phyloP scores from a whole-genome alignment of 2,113 vertebrate genomes.

The Syrmaticus mikado region DNA sequence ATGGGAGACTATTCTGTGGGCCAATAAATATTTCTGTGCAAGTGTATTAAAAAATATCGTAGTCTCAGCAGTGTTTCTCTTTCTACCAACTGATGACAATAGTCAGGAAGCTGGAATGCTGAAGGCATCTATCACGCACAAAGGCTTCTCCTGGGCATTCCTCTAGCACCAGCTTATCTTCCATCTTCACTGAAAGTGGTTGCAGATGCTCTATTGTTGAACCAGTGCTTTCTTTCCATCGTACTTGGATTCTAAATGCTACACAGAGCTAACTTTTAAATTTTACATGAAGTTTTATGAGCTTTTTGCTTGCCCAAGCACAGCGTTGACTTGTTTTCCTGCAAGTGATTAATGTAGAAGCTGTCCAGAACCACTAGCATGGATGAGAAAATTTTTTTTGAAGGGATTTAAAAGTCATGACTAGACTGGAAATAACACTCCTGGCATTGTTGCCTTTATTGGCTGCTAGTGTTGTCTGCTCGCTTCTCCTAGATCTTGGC shows the following conservation, averaged over 20 bases:
- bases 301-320: slow-evolving; percentile 45
- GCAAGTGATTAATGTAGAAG: neutral
- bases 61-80: neutral
- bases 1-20: neutral
- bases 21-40: neutral
- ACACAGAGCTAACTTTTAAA: neutral
- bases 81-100: neutral
- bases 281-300: neutral
- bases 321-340: neutral
- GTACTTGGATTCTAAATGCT: neutral
- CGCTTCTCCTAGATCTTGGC: slow-evolving; percentile 48
- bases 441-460: slow-evolving; percentile 9
- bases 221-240: slow-evolving; percentile 16
- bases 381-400: neutral
- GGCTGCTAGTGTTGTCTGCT: slow-evolving; percentile 45
- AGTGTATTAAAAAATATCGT: neutral
- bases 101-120: neutral
- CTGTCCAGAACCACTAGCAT: slow-evolving; percentile 12
- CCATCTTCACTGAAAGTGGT: slow-evolving; percentile 15
- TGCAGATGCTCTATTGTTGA: slow-evolving; percentile 48
- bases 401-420: neutral
- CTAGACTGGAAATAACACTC: slow-evolving; percentile 37
- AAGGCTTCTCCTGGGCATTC: neutral
- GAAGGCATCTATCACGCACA: neutral
- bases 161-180: slow-evolving; percentile 17